Base-by-base conservation (phyloP, 2,113 vertebrate genomes). In the Tichodroma muraria region DNA sequence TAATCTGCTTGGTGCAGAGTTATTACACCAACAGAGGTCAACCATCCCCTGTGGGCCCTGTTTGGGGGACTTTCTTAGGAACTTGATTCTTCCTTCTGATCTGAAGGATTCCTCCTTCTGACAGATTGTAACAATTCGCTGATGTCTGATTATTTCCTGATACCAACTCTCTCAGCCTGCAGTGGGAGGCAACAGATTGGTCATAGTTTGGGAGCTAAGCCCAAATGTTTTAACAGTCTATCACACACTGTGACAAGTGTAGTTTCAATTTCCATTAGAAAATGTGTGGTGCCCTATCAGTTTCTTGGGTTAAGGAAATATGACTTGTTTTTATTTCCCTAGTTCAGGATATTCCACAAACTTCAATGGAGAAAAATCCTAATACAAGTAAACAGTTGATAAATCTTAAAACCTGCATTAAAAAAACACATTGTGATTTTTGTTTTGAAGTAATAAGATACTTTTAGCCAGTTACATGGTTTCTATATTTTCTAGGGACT, bases 191-290 rank as follows among this genome's bases (percentile, higher is more conserved):
- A 10, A 81, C 85, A 93, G 91, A 78, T 95, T 93, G 90, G 64
- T 95, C 91, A 79, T 83, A 65, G 69, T 88, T 93, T 93, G 90
- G 90, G 85, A 93, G 69, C 79, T 83, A 91, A 93, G 88, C 90
- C 88, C 82, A 70, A 66, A 82, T 91, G 64, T 89, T 91, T 89
- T 85, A 95, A 64, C 85, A 85, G 89, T 94, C 91, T 93, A 53
- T 91, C 85, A 64, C 57, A 78, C 60, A 44, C 47, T 88, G 63
- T 85, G 85, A 86, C 57, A 94, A 88, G 66, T 44, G 20, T 52
- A 75, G 59, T 47, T 93, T 89, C 54, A 82, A 88, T 94, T 91
- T 90, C 49, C 49, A 9, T 85, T 85, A 77, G 71, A 73, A 92
- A 76, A 93, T 82, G 38, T 77, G 20, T 10, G 2, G 14, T 91